phyloP scores from a whole-genome alignment of 2,113 vertebrate genomes.

The Plectropomus leopardus region DNA sequence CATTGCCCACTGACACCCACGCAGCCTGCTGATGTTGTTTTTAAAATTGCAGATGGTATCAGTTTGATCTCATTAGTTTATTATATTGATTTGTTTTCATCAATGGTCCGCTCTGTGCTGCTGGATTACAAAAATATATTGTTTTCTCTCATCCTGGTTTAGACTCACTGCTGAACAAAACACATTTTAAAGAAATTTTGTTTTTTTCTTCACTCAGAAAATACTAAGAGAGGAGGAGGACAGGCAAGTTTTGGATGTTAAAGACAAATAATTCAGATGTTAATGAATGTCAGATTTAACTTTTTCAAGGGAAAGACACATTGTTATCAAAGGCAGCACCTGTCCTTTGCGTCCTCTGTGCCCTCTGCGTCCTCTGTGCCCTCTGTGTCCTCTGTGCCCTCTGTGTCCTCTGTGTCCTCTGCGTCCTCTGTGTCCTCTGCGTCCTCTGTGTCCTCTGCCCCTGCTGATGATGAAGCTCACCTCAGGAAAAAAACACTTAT shows the following conservation, averaged over 20 bases:
- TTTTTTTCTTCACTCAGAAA: too few species aligned
- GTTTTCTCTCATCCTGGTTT: background rate
- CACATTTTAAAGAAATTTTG: too few species aligned
- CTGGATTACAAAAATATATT: constrained; percentile 12
- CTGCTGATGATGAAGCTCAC: background rate
- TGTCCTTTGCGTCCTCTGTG: background rate
- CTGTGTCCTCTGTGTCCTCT: too few species aligned
- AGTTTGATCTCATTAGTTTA: background rate
- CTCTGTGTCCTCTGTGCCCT: too few species aligned
- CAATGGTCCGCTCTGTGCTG: background rate
- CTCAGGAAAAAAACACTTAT: background rate
- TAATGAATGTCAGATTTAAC: background rate
- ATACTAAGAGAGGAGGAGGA: background rate
- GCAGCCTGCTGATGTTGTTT: background rate
- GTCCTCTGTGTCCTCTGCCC: background rate
- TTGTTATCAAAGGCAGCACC: background rate
- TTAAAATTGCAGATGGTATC: background rate
- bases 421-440: too few species aligned
- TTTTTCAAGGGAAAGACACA: background rate
- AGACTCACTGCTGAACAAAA: background rate
- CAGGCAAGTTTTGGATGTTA: background rate
- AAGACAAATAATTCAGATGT: background rate
- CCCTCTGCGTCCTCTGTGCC: too few species aligned
- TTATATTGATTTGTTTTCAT: background rate
- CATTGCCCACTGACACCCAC: background rate